Conservation (phyloP, 35 echinoderm and acorn worm species). For the Apostichopus parvimensis region DNA sequence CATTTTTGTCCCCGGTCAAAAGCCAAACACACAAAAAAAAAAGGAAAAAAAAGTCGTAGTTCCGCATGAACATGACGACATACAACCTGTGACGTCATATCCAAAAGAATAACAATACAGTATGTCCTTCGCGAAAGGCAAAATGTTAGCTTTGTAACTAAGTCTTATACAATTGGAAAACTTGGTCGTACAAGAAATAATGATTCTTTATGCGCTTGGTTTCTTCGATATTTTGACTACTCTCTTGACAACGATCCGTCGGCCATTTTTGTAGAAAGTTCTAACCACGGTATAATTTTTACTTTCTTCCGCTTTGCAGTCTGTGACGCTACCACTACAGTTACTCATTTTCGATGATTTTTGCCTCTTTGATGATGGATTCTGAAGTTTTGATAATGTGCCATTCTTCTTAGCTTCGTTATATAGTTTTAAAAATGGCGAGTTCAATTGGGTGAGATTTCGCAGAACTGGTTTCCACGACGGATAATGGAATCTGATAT, state of each 20-base stretch:
- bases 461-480: slow-evolving; percentile 69
- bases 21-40: no score
- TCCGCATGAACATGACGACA: no score
- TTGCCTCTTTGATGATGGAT: not conserved
- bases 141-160: no score
- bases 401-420: slow-evolving; percentile 59
- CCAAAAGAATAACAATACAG: no score
- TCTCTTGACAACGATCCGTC: slow-evolving; percentile 49
- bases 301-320: slow-evolving; percentile 14
- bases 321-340: slow-evolving; percentile 18
- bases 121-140: no score
- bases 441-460: slow-evolving; percentile 63
- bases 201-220: not conserved
- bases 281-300: slow-evolving; percentile 58
- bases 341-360: not conserved
- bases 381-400: slow-evolving; percentile 30
- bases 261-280: slow-evolving; percentile 53
- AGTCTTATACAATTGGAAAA: no score
- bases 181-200: not conserved
- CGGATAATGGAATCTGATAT: slow-evolving; percentile 88
- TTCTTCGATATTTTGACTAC: slow-evolving; percentile 47
- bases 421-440: slow-evolving; percentile 70
- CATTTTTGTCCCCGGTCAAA: no score
- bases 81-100: no score
- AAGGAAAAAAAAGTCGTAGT: no score